phyloP scores from a whole-genome alignment of 2,888 invertebrate species.

The Drosophila nigritarsus region DNA sequence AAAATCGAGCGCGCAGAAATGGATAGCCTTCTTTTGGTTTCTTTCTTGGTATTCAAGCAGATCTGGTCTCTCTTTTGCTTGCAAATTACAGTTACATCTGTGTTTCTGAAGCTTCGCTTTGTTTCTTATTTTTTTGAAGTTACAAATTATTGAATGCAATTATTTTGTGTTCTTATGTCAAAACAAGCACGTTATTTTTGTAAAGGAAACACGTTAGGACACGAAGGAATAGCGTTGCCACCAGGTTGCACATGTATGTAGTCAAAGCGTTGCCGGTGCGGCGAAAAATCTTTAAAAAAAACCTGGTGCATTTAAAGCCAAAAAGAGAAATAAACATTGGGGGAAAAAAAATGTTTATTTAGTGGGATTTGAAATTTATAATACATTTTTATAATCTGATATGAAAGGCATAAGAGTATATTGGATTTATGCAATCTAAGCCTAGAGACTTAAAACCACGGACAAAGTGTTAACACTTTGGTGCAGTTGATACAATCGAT shows the following conservation, averaged over 20 bases:
- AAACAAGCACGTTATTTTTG: background rate
- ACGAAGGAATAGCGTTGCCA: background rate
- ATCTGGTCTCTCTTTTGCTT: conserved; percentile 1
- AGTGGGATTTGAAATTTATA: background rate
- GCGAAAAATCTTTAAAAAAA: background rate
- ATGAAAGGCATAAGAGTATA: background rate
- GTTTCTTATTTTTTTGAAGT: background rate
- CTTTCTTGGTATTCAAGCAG: background rate
- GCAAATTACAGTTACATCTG: background rate
- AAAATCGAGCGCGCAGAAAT: background rate
- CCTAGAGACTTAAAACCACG: background rate
- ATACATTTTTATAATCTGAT: background rate
- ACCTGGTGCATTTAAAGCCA: background rate
- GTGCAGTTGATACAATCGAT: background rate
- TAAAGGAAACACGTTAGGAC: background rate
- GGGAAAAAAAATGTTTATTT: background rate
- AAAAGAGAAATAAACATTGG: background rate
- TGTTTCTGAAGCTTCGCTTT: background rate
- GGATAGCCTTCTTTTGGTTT: background rate
- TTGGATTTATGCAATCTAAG: background rate
- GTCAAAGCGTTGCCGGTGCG: background rate
- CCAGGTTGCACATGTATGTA: background rate
- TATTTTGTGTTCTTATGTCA: background rate
- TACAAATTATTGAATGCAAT: background rate
- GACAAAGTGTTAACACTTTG: too few relatives aligned